Evolutionary conservation across 2,888 invertebrate genomes (phyloP).

Genomic region (Mythimna lalbum): DNA sequence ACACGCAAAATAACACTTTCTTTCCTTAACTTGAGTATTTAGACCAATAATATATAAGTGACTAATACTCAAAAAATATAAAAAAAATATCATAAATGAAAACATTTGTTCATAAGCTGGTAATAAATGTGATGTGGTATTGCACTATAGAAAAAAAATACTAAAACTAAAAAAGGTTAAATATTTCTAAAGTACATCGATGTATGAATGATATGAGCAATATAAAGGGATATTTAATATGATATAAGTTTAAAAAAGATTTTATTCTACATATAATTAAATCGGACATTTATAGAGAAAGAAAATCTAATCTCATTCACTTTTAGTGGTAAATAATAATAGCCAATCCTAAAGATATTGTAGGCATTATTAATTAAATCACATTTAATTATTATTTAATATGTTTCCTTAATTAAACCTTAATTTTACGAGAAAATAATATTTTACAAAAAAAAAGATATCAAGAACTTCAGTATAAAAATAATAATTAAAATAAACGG

Average conservation of each 20-base stretch:
- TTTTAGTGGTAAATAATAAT: conserved; percentile 70
- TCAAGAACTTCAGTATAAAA: conserved; percentile 54
- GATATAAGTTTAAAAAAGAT: conserved; percentile 45
- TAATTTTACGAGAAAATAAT: conserved; percentile 55
- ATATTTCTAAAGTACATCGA: conserved; percentile 78
- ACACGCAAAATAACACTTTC: conserved; percentile 22
- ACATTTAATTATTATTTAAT: conserved; percentile 74
- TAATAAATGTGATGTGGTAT: conserved; percentile 68
- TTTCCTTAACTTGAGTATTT: conserved; percentile 34
- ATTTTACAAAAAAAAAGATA: conserved; percentile 58
- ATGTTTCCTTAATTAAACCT: conserved; percentile 60
- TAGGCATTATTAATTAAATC: conserved; percentile 74
- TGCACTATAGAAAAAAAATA: conserved; percentile 68
- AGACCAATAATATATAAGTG: conserved; percentile 20
- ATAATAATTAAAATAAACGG: conserved; percentile 40
- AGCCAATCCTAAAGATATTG: conserved; percentile 62
- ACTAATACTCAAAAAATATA: conserved; percentile 42
- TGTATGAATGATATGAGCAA: conserved; percentile 85
- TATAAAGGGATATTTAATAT: conserved; percentile 46
- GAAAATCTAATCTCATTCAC: conserved; percentile 68
- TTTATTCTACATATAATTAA: conserved; percentile 44
- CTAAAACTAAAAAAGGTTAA: conserved; percentile 63
- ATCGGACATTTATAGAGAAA: conserved; percentile 62
- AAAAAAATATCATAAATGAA: conserved; percentile 55
- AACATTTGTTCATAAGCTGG: conserved; percentile 49